Conservation (phyloP, 2,888 invertebrate genomes). For the Drosophila antonietae region DNA sequence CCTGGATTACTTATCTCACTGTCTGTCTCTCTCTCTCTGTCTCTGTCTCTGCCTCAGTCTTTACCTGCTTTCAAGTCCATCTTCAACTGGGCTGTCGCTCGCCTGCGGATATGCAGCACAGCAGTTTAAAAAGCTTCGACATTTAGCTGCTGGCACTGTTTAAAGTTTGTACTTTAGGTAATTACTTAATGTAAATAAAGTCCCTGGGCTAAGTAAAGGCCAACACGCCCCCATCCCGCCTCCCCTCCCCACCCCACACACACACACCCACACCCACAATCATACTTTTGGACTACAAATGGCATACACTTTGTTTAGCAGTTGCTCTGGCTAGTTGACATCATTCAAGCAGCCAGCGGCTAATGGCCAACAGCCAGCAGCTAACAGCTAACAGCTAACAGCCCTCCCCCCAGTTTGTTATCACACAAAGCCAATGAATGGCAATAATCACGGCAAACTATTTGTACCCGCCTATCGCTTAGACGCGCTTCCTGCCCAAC, state of each 20-base stretch:
- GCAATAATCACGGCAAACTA: conserved; percentile 66
- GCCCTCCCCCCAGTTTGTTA: conserved; percentile 45
- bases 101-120: conserved; percentile 48
- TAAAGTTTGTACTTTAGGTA: conserved; percentile 56
- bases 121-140: conserved; percentile 43
- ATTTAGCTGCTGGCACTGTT: conserved; percentile 43
- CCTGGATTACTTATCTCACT: conserved; percentile 44
- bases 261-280: neutral
- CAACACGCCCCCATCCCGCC: neutral
- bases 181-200: conserved; percentile 72
- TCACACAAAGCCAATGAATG: conserved; percentile 64
- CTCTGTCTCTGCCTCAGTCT: neutral
- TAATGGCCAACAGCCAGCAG: conserved; percentile 22
- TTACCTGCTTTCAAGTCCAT: neutral
- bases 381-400: conserved; percentile 16
- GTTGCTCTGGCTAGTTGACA: conserved; percentile 9
- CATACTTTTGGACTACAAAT: conserved; percentile 60
- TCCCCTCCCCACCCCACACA: neutral
- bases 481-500: neutral
- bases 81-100: neutral
- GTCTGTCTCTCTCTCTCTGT: neutral
- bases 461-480: conserved; percentile 31
- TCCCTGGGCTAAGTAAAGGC: conserved; percentile 32
- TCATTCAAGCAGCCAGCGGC: conserved; percentile 23
- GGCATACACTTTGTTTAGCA: conserved; percentile 39